A percentile compares a stretch with the other conserved stretches of the same genome.
Evolutionary conservation across 2,797 vertebrate genomes (phyloP).

Genomic region (Distichodus sexfasciatus): DNA sequence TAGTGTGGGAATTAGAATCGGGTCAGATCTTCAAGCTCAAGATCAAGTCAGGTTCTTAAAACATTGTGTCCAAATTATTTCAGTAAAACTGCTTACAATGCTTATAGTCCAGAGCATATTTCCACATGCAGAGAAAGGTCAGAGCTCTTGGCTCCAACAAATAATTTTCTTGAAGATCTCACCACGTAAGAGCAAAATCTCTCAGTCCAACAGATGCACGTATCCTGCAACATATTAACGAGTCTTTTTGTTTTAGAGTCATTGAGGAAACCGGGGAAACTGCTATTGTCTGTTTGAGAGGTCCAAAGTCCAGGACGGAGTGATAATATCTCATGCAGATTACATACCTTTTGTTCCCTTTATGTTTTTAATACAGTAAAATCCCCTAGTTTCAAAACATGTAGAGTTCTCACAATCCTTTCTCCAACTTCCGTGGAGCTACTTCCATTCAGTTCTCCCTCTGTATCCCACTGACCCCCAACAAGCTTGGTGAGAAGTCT

Average conservation of each 20-base stretch:
- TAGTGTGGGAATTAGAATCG: slow-evolving; percentile 18
- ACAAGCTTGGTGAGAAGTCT: slow-evolving; percentile 59
- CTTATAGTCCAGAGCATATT: slow-evolving; percentile 45
- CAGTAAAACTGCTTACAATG: slow-evolving; percentile 1
- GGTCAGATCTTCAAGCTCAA: slow-evolving; percentile 29
- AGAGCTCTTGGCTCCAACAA: slow-evolving; percentile 5
- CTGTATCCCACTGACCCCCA: slow-evolving; percentile 62
- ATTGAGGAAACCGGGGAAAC: slow-evolving; percentile 38
- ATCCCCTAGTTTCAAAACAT: slow-evolving; percentile 37
- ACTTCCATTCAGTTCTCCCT: slow-evolving; percentile 53
- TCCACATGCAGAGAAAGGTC: slow-evolving; percentile 4
- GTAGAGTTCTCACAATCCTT: slow-evolving; percentile 32
- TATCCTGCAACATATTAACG: slow-evolving; percentile 71
- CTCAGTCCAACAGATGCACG: slow-evolving; percentile 50
- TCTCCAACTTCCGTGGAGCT: slow-evolving; percentile 38
- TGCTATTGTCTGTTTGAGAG: slow-evolving; percentile 47
- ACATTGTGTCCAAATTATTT: slow-evolving; percentile 24
- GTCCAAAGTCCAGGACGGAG: slow-evolving; percentile 59
- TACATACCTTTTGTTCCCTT: slow-evolving; percentile 60
- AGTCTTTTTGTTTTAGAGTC: slow-evolving; percentile 60
- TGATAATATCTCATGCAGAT: slow-evolving; percentile 42
- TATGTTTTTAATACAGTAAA: slow-evolving; percentile 44
- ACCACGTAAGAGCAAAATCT: slow-evolving; percentile 59
- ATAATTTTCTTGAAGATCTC: slow-evolving; percentile 13
- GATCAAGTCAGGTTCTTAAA: slow-evolving; percentile 34